Conservation (phyloP, 1,140 invertebrate genomes). For the Archegozetes longisetosus region DNA sequence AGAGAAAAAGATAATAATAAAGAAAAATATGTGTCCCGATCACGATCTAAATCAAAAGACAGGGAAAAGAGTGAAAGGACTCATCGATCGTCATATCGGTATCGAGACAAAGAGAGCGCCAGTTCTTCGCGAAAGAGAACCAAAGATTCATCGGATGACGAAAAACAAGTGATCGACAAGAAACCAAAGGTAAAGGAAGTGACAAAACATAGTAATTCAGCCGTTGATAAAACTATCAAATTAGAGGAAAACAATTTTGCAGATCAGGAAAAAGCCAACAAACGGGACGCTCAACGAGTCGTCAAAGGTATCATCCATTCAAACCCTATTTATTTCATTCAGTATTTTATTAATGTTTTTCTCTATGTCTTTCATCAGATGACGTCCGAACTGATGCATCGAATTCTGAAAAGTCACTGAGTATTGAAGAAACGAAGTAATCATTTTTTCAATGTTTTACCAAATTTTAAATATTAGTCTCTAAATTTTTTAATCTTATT, state of each 20-base stretch:
- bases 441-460: constrained; percentile 9
- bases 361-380: not conserved
- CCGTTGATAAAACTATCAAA: not conserved
- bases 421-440: constrained; percentile 74
- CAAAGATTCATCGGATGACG: not conserved
- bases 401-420: constrained; percentile 36
- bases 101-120: not conserved
- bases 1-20: too few species aligned
- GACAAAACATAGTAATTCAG: not conserved
- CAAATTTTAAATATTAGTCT: not conserved
- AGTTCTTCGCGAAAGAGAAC: not conserved
- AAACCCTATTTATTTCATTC: not conserved
- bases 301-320: not conserved
- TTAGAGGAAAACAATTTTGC: not conserved
- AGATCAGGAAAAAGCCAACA: not conserved
- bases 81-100: not conserved
- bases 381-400: not conserved
- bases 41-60: not conserved
- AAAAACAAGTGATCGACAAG: not conserved
- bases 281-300: not conserved
- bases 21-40: too few species aligned
- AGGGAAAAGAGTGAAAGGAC: not conserved
- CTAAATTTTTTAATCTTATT: too few species aligned
- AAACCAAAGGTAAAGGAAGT: not conserved
- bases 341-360: not conserved